phyloP scores from a whole-genome alignment of 2,888 invertebrate species.

The Hydroisotoma schaefferi region DNA sequence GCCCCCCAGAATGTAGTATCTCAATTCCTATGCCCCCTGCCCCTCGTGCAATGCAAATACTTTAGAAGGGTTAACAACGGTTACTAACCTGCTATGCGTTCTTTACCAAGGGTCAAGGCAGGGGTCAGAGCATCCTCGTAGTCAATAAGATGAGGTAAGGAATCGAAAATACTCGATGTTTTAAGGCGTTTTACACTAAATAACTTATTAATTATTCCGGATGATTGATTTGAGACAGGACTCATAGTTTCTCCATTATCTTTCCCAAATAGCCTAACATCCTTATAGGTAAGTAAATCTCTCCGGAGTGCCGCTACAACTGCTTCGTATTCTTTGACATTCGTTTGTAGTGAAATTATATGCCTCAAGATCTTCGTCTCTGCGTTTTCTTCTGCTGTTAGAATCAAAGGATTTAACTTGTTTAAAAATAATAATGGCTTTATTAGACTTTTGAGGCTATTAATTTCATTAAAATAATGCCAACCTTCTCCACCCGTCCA shows the following conservation, averaged over 20 bases:
- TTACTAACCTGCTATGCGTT: conserved; percentile 61
- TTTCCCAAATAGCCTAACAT: conserved; percentile 13
- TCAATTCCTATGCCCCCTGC: too few relatives aligned
- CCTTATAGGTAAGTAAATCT: conserved; percentile 34
- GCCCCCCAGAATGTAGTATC: too few relatives aligned
- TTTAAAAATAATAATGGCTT: too few relatives aligned
- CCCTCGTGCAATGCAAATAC: too few relatives aligned
- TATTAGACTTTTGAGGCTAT: too few relatives aligned
- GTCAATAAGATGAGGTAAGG: conserved; percentile 79
- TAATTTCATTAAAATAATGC: too few relatives aligned
- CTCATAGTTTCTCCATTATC: conserved; percentile 10
- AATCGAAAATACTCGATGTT: conserved; percentile 62
- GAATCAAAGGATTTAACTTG: too few relatives aligned
- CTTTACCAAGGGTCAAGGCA: conserved; percentile 71
- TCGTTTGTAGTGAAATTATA: conserved; percentile 40
- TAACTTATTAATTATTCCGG: conserved; percentile 21
- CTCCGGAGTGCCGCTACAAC: conserved; percentile 38
- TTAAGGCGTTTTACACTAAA: conserved; percentile 40
- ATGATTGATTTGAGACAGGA: conserved; percentile 19
- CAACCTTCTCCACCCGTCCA: too few relatives aligned
- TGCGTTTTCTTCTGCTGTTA: conserved; percentile 40
- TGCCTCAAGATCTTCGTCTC: conserved; percentile 42
- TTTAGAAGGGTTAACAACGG: too few relatives aligned
- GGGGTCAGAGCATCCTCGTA: conserved; percentile 73
- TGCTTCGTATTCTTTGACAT: conserved; percentile 42